Percentiles rank a stretch among this genome's conserved stretches.
Conservation (phyloP, 1,140 invertebrate species). For the Hylaeus volcanicus region DNA sequence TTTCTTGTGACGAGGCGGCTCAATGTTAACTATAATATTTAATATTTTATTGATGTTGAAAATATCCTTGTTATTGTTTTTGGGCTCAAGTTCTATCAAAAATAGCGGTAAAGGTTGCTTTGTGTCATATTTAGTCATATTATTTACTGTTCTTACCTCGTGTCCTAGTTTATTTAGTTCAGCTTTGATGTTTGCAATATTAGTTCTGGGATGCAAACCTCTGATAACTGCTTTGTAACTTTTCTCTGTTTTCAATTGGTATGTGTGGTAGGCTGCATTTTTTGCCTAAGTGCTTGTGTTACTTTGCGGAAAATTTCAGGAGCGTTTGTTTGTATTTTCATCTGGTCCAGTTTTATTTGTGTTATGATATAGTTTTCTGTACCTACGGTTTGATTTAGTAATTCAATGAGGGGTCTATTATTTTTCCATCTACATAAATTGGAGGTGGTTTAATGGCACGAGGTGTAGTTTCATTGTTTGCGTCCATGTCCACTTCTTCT, state of each 20-base stretch:
- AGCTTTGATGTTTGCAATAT: neutral
- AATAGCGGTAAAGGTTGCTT: too few species aligned
- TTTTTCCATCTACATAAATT: neutral
- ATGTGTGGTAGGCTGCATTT: neutral
- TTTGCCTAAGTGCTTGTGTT: neutral
- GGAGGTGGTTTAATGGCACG: neutral
- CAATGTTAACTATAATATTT: neutral
- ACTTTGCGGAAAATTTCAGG: too few species aligned
- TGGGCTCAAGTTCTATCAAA: neutral
- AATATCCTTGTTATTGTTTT: neutral
- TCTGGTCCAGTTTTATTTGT: neutral
- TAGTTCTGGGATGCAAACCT: neutral
- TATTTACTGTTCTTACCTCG: too few species aligned
- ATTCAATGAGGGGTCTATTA: slow-evolving; percentile 1
- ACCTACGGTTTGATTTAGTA: too few species aligned
- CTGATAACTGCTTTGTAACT: slow-evolving; percentile 1
- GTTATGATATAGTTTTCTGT: neutral
- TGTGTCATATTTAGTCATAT: too few species aligned
- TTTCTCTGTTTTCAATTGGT: neutral
- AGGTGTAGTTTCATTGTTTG: neutral
- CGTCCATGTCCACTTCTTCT: neutral
- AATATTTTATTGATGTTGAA: neutral
- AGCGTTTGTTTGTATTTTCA: neutral
- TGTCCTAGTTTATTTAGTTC: neutral
- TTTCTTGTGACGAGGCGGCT: neutral